Percentiles rank a stretch among this genome's conserved stretches.
phyloP scores from a whole-genome alignment of 2,888 invertebrate species.

The Agrenia bidenticulata region DNA sequence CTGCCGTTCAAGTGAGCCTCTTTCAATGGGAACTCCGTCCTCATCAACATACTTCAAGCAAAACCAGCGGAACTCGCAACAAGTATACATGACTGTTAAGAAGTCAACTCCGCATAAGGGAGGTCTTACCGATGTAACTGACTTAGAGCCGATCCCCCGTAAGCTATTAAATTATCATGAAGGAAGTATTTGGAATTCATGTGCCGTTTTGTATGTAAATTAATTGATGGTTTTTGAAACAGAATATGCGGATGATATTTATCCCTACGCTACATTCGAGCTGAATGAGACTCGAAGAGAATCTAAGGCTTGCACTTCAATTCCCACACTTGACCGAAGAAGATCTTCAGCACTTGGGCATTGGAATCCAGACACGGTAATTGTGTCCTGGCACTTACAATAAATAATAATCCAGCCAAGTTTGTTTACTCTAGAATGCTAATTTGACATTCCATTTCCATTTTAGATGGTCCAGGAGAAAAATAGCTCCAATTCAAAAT shows the following conservation, averaged over 20 bases:
- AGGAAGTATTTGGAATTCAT: not conserved
- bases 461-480: constrained; percentile 1
- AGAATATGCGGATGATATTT: constrained; percentile 65
- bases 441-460: too few relatives aligned
- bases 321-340: constrained; percentile 39
- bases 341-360: constrained; percentile 16
- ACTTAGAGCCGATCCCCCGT: constrained; percentile 61
- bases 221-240: not conserved
- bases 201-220: not conserved
- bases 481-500: constrained; percentile 7
- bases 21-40: constrained; percentile 47
- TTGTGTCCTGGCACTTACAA: too few relatives aligned
- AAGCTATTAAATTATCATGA: constrained; percentile 14
- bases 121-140: constrained; percentile 54
- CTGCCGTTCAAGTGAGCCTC: constrained; percentile 48
- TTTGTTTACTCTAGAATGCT: too few relatives aligned
- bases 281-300: constrained; percentile 54
- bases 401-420: too few relatives aligned
- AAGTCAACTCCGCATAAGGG: constrained; percentile 49
- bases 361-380: constrained; percentile 10
- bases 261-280: constrained; percentile 65
- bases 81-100: constrained; percentile 52
- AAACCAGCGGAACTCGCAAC: constrained; percentile 43
- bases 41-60: constrained; percentile 51
- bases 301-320: constrained; percentile 33